Conservation (phyloP, 2,113 vertebrate genomes). For the Pimephales promelas region DNA sequence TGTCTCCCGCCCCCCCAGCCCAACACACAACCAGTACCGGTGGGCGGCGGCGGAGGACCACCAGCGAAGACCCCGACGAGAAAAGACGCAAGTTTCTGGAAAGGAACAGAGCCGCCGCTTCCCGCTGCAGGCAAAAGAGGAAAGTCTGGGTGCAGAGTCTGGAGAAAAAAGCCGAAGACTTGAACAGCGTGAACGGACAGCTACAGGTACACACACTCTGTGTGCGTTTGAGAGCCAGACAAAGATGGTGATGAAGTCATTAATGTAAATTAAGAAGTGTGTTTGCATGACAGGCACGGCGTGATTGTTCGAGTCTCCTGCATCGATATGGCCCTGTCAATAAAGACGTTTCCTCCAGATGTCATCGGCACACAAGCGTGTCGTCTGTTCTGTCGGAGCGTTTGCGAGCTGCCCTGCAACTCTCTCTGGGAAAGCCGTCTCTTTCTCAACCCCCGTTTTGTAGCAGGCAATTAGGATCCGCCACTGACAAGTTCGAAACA, state of each 20-base stretch:
- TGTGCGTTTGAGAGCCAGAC: conserved; percentile 51
- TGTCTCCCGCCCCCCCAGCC: conserved; percentile 86
- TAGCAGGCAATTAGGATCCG: conserved; percentile 82
- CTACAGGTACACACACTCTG: conserved; percentile 82
- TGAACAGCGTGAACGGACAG: conserved; percentile 89
- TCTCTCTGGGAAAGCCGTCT: conserved; percentile 84
- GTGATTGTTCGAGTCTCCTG: conserved; percentile 61
- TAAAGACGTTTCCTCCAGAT: conserved; percentile 86
- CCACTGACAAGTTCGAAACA: conserved; percentile 86
- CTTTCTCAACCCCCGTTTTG: conserved; percentile 79
- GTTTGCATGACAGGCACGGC: conserved; percentile 72
- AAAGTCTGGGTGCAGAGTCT: conserved; percentile 98
- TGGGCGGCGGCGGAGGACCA: conserved; percentile 91
- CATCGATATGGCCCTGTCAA: conserved; percentile 81
- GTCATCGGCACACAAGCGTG: conserved; percentile 81
- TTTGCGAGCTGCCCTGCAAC: conserved; percentile 77
- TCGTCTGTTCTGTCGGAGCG: conserved; percentile 77
- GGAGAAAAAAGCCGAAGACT: conserved; percentile 94
- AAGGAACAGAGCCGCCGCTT: conserved; percentile 92
- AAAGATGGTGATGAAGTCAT: conserved; percentile 77
- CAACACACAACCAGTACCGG: conserved; percentile 90
- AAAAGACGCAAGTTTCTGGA: conserved; percentile 97
- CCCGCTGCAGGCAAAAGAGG: conserved; percentile 94
- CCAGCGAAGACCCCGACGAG: conserved; percentile 95
- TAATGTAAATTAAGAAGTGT: conserved; percentile 79